phyloP scores from a whole-genome alignment of 2,888 invertebrate genomes.

The Ypsolopha scabrella region DNA sequence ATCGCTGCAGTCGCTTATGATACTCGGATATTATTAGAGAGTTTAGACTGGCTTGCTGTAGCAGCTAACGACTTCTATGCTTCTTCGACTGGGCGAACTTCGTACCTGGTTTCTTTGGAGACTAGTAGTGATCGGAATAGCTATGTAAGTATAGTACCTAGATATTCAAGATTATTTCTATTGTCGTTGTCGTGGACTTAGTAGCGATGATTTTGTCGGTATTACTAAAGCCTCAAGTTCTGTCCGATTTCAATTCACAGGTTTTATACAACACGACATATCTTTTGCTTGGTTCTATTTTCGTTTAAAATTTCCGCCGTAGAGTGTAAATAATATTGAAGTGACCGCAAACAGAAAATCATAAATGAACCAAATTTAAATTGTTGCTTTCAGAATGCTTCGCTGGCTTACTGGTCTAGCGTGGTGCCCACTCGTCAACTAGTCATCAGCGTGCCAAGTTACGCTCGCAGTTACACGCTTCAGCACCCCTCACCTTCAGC shows the following conservation, averaged over 20 bases:
- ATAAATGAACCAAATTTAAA: neutral
- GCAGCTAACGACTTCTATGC: slow-evolving; percentile 88
- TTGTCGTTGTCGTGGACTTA: too few relatives aligned
- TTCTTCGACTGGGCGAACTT: slow-evolving; percentile 79
- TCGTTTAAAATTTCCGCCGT: too few relatives aligned
- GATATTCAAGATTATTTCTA: neutral
- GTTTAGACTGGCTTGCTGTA: slow-evolving; percentile 84
- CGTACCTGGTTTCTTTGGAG: slow-evolving; percentile 81
- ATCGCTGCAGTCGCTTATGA: slow-evolving; percentile 82
- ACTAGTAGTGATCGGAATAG: slow-evolving; percentile 76
- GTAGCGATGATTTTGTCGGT: too few relatives aligned
- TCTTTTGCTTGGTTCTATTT: slow-evolving; percentile 4
- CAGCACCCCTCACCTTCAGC: slow-evolving; percentile 54
- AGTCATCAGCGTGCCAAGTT: slow-evolving; percentile 81
- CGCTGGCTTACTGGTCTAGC: slow-evolving; percentile 79
- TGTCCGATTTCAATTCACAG: too few relatives aligned
- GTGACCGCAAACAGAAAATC: too few relatives aligned
- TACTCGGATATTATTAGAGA: slow-evolving; percentile 71
- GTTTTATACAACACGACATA: too few relatives aligned
- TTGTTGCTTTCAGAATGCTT: slow-evolving; percentile 66
- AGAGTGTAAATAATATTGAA: too few relatives aligned
- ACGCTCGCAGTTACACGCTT: slow-evolving; percentile 81
- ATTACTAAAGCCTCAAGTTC: too few relatives aligned
- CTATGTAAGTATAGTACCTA: slow-evolving; percentile 64
- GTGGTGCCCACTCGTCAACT: slow-evolving; percentile 76